Base-by-base conservation (phyloP, 2,888 invertebrate species). In the Microctonus brassicae region DNA sequence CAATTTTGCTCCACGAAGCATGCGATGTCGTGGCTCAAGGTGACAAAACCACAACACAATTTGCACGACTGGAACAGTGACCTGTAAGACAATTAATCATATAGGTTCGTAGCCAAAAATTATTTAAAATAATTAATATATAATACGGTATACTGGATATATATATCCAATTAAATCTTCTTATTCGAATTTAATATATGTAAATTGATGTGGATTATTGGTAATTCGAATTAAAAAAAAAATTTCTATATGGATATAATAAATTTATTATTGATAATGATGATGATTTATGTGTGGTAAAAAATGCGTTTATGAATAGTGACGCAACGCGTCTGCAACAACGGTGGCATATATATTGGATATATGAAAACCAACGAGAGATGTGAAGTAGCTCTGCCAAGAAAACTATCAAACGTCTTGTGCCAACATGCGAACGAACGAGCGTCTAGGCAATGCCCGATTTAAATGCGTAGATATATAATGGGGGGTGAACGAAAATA, bases 401-500 rank as follows among this genome's bases (percentile, higher is more conserved):
- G 66, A 77, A 75, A 55, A 33, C 73, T 26, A 62, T 60, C 57
- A 53, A 53, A 47, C 29, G 47, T 55, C 65, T 26, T 66, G 70
- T 69, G 66, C 67, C 67, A 67, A 65, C 61, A 42, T 17, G 58
- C 73, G 34, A 69, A 67, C 75, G 74, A 72, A 73, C 76, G 73
- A 72, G 75, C 77, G 80, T 79, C 80, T 79, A 79, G 79, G 80
- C 77, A 76, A 78, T 77, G 78, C 79, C 78, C 76, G 76, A 80
- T 79, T 80, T 79, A 80, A 79, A 80, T 80, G 76, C 79, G 78
- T 78, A 78, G 79, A 76, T 80, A 80, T 79, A 80, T 75, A 78
- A 26, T 26, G 62, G 63, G 63, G 78, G 79, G 75, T 77, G 77
- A 72, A 79, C 79, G 68, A 80, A 80, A 80, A 80, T 80, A 80